Conservation (phyloP, 2,888 invertebrate genomes). For the Carpatolechia fugitivella region DNA sequence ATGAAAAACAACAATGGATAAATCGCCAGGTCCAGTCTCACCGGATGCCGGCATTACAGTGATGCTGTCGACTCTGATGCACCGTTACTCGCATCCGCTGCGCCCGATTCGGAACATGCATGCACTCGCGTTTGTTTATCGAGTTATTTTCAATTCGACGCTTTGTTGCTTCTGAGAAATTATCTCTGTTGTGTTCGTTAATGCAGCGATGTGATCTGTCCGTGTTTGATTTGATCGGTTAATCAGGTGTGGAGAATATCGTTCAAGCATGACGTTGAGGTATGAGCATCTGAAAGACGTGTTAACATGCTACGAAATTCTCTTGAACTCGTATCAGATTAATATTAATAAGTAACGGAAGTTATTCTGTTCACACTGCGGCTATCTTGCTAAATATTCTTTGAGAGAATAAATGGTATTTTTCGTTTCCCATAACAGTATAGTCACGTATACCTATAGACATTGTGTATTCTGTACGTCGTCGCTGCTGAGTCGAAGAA, state of each 20-base stretch:
- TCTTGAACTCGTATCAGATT: too few species aligned
- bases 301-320: neutral
- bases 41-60: constrained; percentile 33
- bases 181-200: constrained; percentile 1
- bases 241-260: constrained; percentile 1
- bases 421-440: neutral
- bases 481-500: neutral
- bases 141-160: constrained; percentile 57
- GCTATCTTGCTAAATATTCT: too few species aligned
- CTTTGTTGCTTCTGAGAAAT: constrained; percentile 16
- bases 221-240: constrained; percentile 1
- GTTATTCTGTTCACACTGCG: too few species aligned
- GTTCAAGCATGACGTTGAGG: neutral
- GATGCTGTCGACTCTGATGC: constrained; percentile 37
- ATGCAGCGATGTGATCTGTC: neutral
- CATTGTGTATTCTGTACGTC: neutral
- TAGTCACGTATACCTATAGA: neutral
- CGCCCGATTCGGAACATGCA: constrained; percentile 35
- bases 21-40: constrained; percentile 15
- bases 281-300: neutral
- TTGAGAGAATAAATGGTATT: neutral
- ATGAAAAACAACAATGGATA: constrained; percentile 14
- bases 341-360: neutral
- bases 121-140: constrained; percentile 50
- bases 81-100: constrained; percentile 54